Evolutionary conservation across 2,797 vertebrate genomes (phyloP).

Genomic region (Tarsius wallacei): DNA sequence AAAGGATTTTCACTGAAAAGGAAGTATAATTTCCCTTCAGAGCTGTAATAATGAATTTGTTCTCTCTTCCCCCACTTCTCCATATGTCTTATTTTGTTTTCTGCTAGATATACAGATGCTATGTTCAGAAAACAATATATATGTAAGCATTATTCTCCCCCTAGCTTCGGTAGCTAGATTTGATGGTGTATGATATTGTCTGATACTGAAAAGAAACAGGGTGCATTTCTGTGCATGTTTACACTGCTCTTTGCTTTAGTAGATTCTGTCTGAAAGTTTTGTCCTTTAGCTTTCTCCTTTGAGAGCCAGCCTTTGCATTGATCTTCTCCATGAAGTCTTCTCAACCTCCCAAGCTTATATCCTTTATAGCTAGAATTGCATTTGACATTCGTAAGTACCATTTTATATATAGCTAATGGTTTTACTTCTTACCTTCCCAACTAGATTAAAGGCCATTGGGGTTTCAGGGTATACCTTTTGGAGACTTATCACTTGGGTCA

Average conservation of each 20-base stretch:
- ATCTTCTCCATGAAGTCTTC: slow-evolving; percentile 41
- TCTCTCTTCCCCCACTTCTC: background rate
- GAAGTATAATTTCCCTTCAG: slow-evolving; percentile 28
- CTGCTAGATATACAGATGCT: background rate
- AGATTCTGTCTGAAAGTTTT: background rate
- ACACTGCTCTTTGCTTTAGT: background rate
- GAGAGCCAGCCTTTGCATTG: background rate
- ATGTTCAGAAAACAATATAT: too few relatives aligned
- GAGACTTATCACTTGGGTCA: background rate
- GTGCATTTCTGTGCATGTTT: background rate
- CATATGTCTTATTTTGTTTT: slow-evolving; percentile 15
- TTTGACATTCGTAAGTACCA: background rate
- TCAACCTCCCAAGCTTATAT: background rate
- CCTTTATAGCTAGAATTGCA: slow-evolving; percentile 13
- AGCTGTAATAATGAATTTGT: slow-evolving; percentile 32
- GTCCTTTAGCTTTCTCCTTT: slow-evolving; percentile 1
- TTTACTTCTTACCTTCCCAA: slow-evolving; percentile 16
- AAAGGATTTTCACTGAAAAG: background rate
- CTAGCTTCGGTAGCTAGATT: background rate
- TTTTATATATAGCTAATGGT: slow-evolving; percentile 5
- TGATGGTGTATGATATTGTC: background rate
- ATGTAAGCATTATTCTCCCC: background rate
- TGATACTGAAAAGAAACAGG: background rate
- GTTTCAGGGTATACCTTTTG: background rate
- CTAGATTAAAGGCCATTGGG: slow-evolving; percentile 32